Evolutionary conservation across 1,140 invertebrate genomes (phyloP), one percentile per base, ranked within the genome.

Genomic region (Drosophila erecta): DNA sequence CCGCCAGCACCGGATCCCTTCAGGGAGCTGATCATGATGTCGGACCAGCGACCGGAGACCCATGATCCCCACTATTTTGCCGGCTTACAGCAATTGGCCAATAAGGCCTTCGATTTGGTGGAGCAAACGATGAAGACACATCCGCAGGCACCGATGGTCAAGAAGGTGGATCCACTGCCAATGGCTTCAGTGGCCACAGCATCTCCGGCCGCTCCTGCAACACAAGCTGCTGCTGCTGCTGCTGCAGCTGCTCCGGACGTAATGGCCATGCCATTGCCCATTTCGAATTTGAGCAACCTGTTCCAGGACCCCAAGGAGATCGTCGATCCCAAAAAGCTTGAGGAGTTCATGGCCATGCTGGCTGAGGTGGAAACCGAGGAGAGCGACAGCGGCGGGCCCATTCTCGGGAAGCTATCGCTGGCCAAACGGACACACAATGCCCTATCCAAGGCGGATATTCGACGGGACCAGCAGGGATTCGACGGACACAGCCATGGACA

Each of bases 361-460:
- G 93, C 93, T 71, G 90, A 92, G 4, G 91, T 92, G 11, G 94
- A 95, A 65, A 94, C 94, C 0, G 95, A 95, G 77, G 95, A 95
- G 81, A 95, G 94, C 84, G 95, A 95, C 83, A 93, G 94, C 49
- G 93, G 93, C 44, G 93, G 90, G 74, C 93, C 93, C 15, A 85
- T 95, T 43, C 90, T 95, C 30, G 95, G 94, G 6, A 94, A 93
- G 67, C 93, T 95, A 2, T 94, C 94, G 3, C 92, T 94, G 60
- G 92, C 93, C 14, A 92, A 94, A 27, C 91, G 94, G 72, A 95
- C 95, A 12, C 94, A 94, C 90, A 95, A 94, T 20, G 94, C 94
- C 2, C 81, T 93, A 46, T 89, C 92, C 37, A 90, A 92, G 57
- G 92, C 92, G 46, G 91, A 91, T 46, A 93, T 93, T 8, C 78